Percentiles rank a stretch among this genome's conserved stretches.
Evolutionary conservation across 2,888 invertebrate species (phyloP).

Genomic region (Xanthostigma xanthostigma): DNA sequence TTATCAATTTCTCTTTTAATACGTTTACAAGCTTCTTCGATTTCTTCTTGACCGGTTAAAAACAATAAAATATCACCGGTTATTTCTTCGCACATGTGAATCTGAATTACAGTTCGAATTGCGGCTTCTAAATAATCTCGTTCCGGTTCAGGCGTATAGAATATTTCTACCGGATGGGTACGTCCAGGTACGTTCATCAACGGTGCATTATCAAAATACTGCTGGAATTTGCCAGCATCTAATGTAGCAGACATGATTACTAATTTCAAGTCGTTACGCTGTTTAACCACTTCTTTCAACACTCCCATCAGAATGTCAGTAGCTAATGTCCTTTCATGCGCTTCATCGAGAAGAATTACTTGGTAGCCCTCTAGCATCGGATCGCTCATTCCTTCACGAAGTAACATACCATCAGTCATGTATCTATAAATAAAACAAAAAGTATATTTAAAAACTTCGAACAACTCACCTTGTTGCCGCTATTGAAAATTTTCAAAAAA

Average conservation of each 20-base stretch:
- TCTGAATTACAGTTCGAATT: constrained; percentile 86
- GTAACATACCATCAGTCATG: constrained; percentile 99
- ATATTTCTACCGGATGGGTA: constrained; percentile 93
- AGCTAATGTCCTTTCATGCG: constrained; percentile 95
- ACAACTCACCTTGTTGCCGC: neutral
- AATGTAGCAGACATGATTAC: constrained; percentile 99
- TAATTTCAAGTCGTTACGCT: constrained; percentile 82
- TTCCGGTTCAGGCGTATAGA: constrained; percentile 98
- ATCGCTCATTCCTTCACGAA: constrained; percentile 98
- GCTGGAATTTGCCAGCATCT: constrained; percentile 98
- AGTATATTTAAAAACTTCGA: neutral
- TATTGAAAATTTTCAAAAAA: no score
- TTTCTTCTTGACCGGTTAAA: constrained; percentile 83
- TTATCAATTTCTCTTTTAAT: constrained; percentile 94
- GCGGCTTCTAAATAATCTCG: constrained; percentile 96
- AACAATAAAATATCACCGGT: constrained; percentile 87
- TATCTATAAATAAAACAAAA: constrained; percentile 39
- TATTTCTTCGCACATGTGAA: constrained; percentile 90
- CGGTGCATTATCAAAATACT: constrained; percentile 97
- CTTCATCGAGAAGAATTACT: constrained; percentile 92
- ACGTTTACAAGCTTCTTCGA: constrained; percentile 97
- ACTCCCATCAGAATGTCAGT: constrained; percentile 99
- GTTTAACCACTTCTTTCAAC: constrained; percentile 88
- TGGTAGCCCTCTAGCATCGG: constrained; percentile 94
- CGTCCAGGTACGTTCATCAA: constrained; percentile 96